Percentiles rank a stretch among this genome's conserved stretches.
Conservation (phyloP, 2,113 vertebrate genomes). For the Origma solitaria region DNA sequence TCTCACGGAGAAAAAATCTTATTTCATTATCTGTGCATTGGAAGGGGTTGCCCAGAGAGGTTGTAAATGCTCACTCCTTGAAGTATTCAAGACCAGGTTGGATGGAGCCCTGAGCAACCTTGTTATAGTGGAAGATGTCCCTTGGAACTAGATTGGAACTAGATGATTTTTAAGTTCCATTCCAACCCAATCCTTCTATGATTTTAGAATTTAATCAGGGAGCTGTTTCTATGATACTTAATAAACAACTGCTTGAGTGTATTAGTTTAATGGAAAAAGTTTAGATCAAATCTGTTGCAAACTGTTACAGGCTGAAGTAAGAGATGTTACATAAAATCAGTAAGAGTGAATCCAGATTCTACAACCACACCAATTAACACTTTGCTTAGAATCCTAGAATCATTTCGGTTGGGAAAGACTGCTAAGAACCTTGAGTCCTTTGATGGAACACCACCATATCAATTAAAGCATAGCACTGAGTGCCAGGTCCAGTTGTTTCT, state of each 20-base stretch:
- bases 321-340: neutral
- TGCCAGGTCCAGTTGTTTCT: neutral
- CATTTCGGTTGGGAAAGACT: neutral
- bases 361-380: neutral
- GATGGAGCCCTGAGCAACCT: neutral
- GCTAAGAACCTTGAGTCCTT: neutral
- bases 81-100: neutral
- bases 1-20: neutral
- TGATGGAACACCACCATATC: neutral
- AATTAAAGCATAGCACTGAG: neutral
- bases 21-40: neutral
- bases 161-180: neutral
- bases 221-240: neutral
- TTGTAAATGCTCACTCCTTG: neutral
- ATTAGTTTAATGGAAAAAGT: neutral
- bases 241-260: neutral
- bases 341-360: neutral
- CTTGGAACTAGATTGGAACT: neutral
- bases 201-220: neutral
- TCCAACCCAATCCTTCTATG: neutral
- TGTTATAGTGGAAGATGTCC: neutral
- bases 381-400: neutral
- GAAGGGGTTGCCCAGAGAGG: neutral
- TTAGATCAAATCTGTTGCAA: neutral
- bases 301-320: neutral